Conservation (phyloP, 1,140 invertebrate species). For the Potamilus streckersoni region DNA sequence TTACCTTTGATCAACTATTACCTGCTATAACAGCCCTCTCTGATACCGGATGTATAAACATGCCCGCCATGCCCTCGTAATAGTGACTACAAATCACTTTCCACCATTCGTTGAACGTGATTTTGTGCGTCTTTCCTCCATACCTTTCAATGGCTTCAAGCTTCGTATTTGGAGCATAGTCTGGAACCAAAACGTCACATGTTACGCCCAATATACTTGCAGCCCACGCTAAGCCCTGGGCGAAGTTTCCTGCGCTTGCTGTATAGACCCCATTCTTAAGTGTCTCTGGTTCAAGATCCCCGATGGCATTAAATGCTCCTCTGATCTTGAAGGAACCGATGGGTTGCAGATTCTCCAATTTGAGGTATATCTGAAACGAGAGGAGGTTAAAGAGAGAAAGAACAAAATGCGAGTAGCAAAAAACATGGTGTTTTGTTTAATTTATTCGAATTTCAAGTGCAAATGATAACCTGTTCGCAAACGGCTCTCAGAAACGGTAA, state of each 20-base stretch:
- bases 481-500: too few relatives aligned
- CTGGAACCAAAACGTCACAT: slow-evolving; percentile 53
- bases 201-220: slow-evolving; percentile 32
- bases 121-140: slow-evolving; percentile 46
- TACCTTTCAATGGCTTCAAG: slow-evolving; percentile 41
- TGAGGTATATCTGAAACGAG: slow-evolving; percentile 54
- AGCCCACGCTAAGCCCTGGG: slow-evolving; percentile 52
- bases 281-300: slow-evolving; percentile 27
- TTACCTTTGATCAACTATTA: slow-evolving; percentile 5
- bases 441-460: too few relatives aligned
- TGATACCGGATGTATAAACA: slow-evolving; percentile 58
- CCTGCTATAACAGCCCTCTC: slow-evolving; percentile 57
- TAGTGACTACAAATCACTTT: slow-evolving; percentile 41
- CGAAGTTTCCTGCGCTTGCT: slow-evolving; percentile 62
- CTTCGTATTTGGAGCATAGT: slow-evolving; percentile 51
- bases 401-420: too few relatives aligned
- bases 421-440: too few relatives aligned
- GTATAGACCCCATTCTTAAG: slow-evolving; percentile 51
- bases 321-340: slow-evolving; percentile 59
- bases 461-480: too few relatives aligned
- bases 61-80: slow-evolving; percentile 43
- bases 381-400: too few relatives aligned
- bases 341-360: slow-evolving; percentile 60
- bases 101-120: slow-evolving; percentile 58
- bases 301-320: slow-evolving; percentile 53